Evolutionary conservation across 2,113 vertebrate species (phyloP).

Genomic region (Cyanistes caeruleus): DNA sequence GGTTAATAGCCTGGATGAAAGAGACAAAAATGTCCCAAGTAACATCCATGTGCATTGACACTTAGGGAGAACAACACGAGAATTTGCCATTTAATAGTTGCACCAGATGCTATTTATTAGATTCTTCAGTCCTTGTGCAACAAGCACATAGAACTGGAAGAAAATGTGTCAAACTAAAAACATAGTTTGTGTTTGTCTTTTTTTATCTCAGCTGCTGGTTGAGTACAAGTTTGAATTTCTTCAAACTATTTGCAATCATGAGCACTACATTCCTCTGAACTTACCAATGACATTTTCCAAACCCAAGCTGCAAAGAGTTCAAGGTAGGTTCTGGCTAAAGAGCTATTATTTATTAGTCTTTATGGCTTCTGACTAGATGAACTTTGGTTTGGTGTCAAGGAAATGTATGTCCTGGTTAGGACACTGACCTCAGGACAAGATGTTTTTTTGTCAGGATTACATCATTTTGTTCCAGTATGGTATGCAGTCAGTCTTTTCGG

Average conservation of each 20-base stretch:
- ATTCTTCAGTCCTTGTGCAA: neutral
- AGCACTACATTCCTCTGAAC: conserved; percentile 97
- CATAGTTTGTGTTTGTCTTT: neutral
- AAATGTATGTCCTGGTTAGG: neutral
- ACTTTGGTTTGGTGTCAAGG: neutral
- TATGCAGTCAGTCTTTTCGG: neutral
- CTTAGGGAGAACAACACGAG: neutral
- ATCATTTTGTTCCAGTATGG: neutral
- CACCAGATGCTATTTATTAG: neutral
- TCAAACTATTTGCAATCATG: conserved; percentile 90
- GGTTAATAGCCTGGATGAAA: neutral
- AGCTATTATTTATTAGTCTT: neutral
- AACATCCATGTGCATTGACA: neutral
- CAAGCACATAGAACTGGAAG: neutral
- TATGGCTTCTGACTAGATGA: neutral
- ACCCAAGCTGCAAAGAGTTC: conserved; percentile 89
- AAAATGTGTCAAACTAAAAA: neutral
- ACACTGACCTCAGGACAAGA: neutral
- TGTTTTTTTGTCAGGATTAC: neutral
- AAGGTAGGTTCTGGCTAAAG: conserved; percentile 78
- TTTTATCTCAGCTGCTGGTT: conserved; percentile 82
- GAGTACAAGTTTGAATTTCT: conserved; percentile 98
- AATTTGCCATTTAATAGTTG: neutral
- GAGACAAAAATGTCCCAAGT: neutral
- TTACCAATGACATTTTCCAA: conserved; percentile 94